Conservation (phyloP, 1,140 invertebrate genomes). For the Atta colombica region DNA sequence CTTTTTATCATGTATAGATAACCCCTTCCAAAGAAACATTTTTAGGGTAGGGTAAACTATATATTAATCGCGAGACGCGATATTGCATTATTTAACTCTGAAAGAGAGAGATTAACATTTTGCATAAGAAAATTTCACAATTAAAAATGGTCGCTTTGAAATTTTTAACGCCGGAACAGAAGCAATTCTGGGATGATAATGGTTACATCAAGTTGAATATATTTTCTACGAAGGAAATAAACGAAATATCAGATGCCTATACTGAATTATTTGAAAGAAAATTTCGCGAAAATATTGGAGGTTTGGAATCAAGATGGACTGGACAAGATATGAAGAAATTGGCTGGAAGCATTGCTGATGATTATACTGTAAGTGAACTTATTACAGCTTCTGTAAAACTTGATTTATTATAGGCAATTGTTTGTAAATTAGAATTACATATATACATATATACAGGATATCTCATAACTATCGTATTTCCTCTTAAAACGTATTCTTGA, state of each 20-base stretch:
- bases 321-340: slow-evolving; percentile 85
- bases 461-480: too few species aligned
- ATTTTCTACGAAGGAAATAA: slow-evolving; percentile 83
- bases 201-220: slow-evolving; percentile 87
- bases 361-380: slow-evolving; percentile 80
- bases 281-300: slow-evolving; percentile 74
- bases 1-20: slow-evolving; percentile 2
- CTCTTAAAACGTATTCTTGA: too few species aligned
- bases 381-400: neutral
- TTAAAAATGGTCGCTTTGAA: slow-evolving; percentile 78
- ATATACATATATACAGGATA: too few species aligned
- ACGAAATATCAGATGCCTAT: slow-evolving; percentile 85
- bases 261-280: slow-evolving; percentile 85
- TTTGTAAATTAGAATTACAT: neutral
- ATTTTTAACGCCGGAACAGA: slow-evolving; percentile 84
- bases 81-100: neutral
- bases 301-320: slow-evolving; percentile 86
- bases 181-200: slow-evolving; percentile 86
- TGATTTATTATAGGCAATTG: neutral
- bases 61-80: slow-evolving; percentile 20
- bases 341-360: slow-evolving; percentile 73
- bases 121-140: neutral
- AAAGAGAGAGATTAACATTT: neutral
- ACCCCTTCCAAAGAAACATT: slow-evolving; percentile 16
- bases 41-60: slow-evolving; percentile 23